A percentile compares a stretch with the other conserved stretches of the same genome.
Evolutionary conservation across 2,113 vertebrate species (phyloP).

Genomic region (Thomomys bottae): DNA sequence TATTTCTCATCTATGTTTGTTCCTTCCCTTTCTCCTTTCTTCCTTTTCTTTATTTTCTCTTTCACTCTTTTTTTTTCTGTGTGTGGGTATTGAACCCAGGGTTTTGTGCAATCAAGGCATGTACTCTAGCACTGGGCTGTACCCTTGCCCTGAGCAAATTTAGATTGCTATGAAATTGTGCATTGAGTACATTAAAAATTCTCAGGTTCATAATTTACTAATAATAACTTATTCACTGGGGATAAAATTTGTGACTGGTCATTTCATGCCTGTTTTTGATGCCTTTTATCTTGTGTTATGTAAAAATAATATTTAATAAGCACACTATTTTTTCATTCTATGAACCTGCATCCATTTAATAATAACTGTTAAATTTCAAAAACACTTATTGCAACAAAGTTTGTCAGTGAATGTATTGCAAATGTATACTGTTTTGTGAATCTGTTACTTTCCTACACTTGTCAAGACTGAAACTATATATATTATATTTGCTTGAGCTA

Average conservation of each 20-base stretch:
- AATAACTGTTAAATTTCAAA: neutral
- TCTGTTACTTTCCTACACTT: neutral
- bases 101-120: neutral
- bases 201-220: neutral
- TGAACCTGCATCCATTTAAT: neutral
- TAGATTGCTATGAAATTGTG: neutral
- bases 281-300: neutral
- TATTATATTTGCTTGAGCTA: constrained; percentile 21
- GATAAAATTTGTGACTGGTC: neutral
- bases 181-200: neutral
- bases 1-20: too few relatives aligned
- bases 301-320: neutral
- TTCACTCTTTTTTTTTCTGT: too few relatives aligned
- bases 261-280: constrained; percentile 26
- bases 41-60: too few relatives aligned
- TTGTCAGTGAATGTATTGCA: neutral
- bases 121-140: neutral
- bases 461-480: neutral
- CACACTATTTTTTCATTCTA: neutral
- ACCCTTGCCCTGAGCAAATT: neutral
- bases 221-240: neutral
- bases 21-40: too few relatives aligned
- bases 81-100: neutral
- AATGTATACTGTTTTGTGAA: neutral
- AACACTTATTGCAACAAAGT: neutral